Percentiles rank a stretch among this genome's conserved stretches.
Evolutionary conservation across 2,113 vertebrate species (phyloP).

Genomic region (Gavia stellata): DNA sequence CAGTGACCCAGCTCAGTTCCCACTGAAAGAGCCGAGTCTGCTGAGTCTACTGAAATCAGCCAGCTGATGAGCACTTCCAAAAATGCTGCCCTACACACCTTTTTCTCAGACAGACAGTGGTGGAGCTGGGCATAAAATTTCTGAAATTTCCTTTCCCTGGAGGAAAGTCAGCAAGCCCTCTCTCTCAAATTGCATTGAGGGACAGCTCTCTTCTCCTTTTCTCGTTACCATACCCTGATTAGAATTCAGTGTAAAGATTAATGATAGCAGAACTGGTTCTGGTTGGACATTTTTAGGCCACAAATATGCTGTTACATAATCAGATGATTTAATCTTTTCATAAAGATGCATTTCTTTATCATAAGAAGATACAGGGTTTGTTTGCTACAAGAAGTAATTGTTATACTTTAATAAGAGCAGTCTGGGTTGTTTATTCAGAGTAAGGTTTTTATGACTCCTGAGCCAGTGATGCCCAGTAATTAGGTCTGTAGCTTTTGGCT

Average conservation of each 20-base stretch:
- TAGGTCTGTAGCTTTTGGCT: constrained; percentile 22
- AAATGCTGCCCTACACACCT: neutral
- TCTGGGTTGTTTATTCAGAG: neutral
- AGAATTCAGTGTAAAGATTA: constrained; percentile 20
- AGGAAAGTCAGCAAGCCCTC: neutral
- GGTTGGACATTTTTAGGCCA: constrained; percentile 8
- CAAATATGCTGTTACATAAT: constrained; percentile 12
- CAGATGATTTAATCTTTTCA: constrained; percentile 40
- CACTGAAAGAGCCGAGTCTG: neutral
- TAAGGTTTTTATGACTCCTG: constrained; percentile 16
- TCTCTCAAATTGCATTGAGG: neutral
- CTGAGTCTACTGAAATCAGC: neutral
- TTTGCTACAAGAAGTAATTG: constrained; percentile 4
- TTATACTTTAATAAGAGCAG: constrained; percentile 3
- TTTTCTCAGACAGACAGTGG: neutral
- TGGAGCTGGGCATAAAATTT: neutral
- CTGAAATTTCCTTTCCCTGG: neutral
- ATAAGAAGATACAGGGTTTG: neutral
- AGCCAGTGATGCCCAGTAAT: constrained; percentile 39
- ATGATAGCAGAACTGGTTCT: neutral
- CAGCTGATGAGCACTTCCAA: neutral
- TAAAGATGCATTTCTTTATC: constrained; percentile 12
- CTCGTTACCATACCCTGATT: neutral
- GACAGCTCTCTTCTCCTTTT: neutral
- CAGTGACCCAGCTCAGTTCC: neutral